These are phyloP conservation scores for Myiopsitta monachus DNA, from an alignment of 2,113 vertebrate genomes.

Conservation along the genomic window DNA sequence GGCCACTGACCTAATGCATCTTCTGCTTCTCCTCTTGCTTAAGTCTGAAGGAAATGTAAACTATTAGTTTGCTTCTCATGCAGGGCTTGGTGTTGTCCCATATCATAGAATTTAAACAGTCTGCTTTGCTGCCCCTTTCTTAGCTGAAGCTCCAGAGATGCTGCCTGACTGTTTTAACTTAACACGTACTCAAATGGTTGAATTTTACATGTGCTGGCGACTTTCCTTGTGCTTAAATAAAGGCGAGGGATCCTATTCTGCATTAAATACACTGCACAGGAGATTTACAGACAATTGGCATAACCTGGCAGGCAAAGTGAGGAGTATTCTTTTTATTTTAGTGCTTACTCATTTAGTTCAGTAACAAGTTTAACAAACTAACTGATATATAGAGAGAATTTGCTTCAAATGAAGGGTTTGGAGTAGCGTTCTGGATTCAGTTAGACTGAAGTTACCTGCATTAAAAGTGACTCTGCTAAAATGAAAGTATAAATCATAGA, in stretches of 20 bases:
- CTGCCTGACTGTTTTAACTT: slow-evolving; percentile 35
- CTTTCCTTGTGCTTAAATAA: slow-evolving; percentile 50
- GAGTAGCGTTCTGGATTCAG: neutral
- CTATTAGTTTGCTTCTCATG: neutral
- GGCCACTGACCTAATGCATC: neutral
- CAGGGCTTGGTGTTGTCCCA: neutral
- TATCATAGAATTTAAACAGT: neutral
- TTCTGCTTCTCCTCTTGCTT: neutral
- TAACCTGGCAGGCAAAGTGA: slow-evolving; percentile 2
- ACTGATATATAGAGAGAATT: neutral
- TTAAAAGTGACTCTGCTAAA: neutral
- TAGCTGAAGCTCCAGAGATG: slow-evolving; percentile 9
- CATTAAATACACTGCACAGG: slow-evolving; percentile 31
- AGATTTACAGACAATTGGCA: slow-evolving; percentile 24
- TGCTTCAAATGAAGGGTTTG: neutral
- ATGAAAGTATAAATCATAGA: neutral
- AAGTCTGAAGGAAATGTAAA: slow-evolving; percentile 3
- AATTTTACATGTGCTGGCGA: slow-evolving; percentile 1
- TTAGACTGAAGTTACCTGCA: neutral
- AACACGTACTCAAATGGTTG: neutral
- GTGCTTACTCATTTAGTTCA: neutral
- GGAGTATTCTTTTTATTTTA: slow-evolving; percentile 37
- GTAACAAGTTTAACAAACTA: slow-evolving; percentile 32
- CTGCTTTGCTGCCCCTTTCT: neutral
- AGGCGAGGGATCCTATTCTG: slow-evolving; percentile 9